Evolutionary conservation across 2,797 vertebrate genomes (phyloP).

Genomic region (Heterohyrax brucei): DNA sequence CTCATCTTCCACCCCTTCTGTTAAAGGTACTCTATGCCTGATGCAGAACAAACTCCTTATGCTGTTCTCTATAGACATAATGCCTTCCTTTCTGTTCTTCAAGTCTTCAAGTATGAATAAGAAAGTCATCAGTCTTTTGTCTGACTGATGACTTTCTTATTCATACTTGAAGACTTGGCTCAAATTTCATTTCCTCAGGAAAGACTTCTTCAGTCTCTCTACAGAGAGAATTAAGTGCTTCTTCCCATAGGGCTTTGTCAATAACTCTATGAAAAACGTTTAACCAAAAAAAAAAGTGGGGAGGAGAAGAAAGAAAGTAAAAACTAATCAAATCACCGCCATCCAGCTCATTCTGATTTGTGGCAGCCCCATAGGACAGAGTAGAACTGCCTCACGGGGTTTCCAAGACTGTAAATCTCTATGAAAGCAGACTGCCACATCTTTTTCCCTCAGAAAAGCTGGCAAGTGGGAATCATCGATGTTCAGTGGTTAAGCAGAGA

Average conservation of each 20-base stretch:
- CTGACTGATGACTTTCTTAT: neutral
- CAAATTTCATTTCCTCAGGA: neutral
- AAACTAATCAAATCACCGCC: too few species aligned
- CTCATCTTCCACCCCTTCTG: neutral
- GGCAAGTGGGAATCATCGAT: too few species aligned
- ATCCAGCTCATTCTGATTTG: too few species aligned
- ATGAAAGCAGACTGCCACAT: too few species aligned
- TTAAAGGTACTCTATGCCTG: neutral
- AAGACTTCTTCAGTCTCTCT: neutral
- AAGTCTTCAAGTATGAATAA: slow-evolving; percentile 8
- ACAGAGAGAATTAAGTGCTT: neutral
- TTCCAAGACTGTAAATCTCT: too few species aligned
- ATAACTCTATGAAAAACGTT: neutral
- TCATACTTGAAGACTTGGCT: slow-evolving; percentile 24
- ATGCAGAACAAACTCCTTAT: neutral
- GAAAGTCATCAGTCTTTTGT: neutral
- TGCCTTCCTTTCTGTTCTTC: neutral
- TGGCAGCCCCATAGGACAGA: too few species aligned
- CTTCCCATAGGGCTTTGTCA: neutral
- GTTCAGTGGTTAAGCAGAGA: too few species aligned
- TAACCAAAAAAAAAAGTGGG: too few species aligned
- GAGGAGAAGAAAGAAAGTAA: too few species aligned
- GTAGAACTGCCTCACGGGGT: too few species aligned
- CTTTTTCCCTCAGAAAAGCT: too few species aligned
- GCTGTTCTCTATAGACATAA: neutral